These are phyloP conservation scores for Xerus rutilus DNA, from an alignment of 2,797 vertebrate genomes.

Conservation along the genomic window DNA sequence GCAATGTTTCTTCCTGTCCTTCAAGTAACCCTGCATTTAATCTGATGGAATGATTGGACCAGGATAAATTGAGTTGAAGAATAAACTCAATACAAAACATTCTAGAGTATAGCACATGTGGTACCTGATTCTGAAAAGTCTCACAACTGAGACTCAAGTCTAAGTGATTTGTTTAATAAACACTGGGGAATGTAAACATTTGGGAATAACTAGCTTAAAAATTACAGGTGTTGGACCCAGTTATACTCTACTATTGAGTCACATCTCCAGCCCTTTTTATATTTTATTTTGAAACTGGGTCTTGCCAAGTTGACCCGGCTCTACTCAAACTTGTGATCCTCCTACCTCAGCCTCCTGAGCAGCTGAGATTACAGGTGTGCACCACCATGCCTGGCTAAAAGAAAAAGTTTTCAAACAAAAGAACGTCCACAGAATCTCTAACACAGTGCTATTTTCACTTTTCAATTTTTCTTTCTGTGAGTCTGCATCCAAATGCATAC, in stretches of 20 bases:
- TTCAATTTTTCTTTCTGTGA: constrained; percentile 26
- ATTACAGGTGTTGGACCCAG: not conserved
- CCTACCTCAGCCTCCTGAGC: not conserved
- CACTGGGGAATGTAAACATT: not conserved
- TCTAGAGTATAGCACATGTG: not conserved
- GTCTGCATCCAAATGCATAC: not conserved
- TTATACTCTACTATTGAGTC: not conserved
- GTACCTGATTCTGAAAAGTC: constrained; percentile 40
- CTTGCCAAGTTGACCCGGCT: not conserved
- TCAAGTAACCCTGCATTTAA: constrained; percentile 29
- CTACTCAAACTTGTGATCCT: not conserved
- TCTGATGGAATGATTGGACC: constrained; percentile 18
- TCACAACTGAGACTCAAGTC: constrained; percentile 2
- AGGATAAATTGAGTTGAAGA: constrained; percentile 21
- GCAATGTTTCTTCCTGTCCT: constrained; percentile 2
- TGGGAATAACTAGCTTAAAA: constrained; percentile 45
- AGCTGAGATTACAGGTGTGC: not conserved
- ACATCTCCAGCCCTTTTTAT: not conserved
- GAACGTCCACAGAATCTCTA: not conserved
- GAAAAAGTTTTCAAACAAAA: constrained; percentile 33
- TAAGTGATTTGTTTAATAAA: constrained; percentile 19
- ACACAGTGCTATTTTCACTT: not conserved
- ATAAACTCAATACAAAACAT: constrained; percentile 37
- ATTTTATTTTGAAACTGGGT: not conserved
- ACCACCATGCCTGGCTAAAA: not conserved